Base-by-base conservation (phyloP, 2,113 vertebrate genomes). In the Xiphorhynchus elegans region DNA sequence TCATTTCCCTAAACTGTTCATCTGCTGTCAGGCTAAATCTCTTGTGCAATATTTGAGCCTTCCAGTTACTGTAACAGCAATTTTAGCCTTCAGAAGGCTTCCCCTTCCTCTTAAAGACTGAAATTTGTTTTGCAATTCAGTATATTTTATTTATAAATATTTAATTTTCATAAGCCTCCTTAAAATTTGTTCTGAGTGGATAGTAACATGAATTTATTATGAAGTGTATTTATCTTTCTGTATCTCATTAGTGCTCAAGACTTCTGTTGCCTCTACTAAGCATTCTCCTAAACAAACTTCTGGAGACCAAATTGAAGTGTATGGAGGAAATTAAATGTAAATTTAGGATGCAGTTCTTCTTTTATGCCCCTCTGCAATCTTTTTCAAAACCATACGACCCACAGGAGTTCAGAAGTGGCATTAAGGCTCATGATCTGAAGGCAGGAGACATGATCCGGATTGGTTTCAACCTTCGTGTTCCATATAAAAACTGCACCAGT, bases 131-230 rank as follows among this genome's bases (percentile, higher is more conserved):
- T 96, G 95, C 94, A 93, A 83, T 91, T 90, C 46, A 24, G 93
- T 72, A 89, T 62, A 87, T 97, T 92, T 95, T 92, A 79, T 93
- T 96, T 96, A 96, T 95, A 97, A 97, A 96, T 96, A 97, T 97
- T 97, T 97, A 95, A 96, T 97, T 93, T 91, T 95, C 70, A 93
- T 95, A 89, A 95, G 58, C 84, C 66, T 94, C 59, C 87, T 92
- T 85, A 85, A 83, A 82, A 93, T 50, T 89, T 85, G 69, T 79
- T 94, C 93, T 95, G 91, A 97, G 95, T 90, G 75, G 81, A 91
- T 85, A 94, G 74, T 74, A 94, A 79, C 91, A 97, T 97, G 39
- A 96, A 97, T 97, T 96, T 96, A 96, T 97, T 96, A 94, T 97
- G 94, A 97, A 96, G 87, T 35, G 33, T 91, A 96, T 93, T 96